Evolutionary conservation across 1,140 invertebrate genomes (phyloP), one percentile per base, ranked within the genome.

Genomic region (Ips typographus): DNA sequence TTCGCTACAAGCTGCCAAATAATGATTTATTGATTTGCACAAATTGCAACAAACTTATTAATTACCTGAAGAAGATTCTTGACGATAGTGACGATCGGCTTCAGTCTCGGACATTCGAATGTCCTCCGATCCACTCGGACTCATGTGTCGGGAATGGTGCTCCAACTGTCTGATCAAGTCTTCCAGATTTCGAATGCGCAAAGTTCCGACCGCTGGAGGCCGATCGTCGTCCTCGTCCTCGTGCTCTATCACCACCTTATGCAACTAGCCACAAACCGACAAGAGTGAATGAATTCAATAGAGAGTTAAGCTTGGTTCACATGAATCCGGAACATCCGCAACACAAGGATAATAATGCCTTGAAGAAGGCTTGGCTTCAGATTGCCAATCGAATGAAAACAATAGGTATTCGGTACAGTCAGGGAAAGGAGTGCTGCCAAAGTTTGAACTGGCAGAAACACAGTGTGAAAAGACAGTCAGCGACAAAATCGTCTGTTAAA

Each of bases 61-160:
- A 22, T 22, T 59, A 70, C 68, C 68, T 65, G 88, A 91, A 67
- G 90, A 90, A 65, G 89, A 89, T 82, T 94, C 91, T 80, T 93
- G 87, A 82, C 92, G 87, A 72, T 79, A 79, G 52, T 79, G 76
- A 5, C 77, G 86, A 81, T 96, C 94, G 36, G 91, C 91, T 80
- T 96, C 94, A 38, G 92, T 92, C 81, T 96, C 94, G 42, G 93
- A 94, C 86, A 94, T 93, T 73, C 94, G 84, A 75, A 95, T 94
- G 74, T 96, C 94, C 78, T 95, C 94, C 5, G 93, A 95, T 53
- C 91, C 92, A 72, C 90, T 92, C 7, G 93, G 93, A 78, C 93
- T 95, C 89, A 93, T 92, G 79, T 94, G 93, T 3, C 92, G 84
- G 52, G 89, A 88, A 79, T 95, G 93, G 78, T 95, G 91, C 79